A percentile compares a stretch with the other conserved stretches of the same genome.
Evolutionary conservation across 1,140 invertebrate genomes (phyloP).

Genomic region (Drosophila elegans): DNA sequence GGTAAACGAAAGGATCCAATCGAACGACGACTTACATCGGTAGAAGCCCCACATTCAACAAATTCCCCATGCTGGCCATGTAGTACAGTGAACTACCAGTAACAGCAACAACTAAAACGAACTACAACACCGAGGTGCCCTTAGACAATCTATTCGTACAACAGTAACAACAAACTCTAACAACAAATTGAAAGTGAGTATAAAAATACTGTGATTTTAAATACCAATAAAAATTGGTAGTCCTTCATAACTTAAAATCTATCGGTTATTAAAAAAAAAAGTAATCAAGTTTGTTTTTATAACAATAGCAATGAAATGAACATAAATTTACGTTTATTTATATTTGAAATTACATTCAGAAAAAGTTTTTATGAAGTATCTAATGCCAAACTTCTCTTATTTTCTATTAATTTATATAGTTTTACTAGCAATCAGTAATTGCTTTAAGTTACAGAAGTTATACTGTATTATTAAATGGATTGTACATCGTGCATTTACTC

Average conservation of each 20-base stretch:
- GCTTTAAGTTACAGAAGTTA: neutral
- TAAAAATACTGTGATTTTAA: too few species aligned
- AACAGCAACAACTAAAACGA: slow-evolving; percentile 24
- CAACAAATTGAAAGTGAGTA: slow-evolving; percentile 57
- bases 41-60: slow-evolving; percentile 2
- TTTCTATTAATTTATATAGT: neutral
- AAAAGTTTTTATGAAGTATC: too few species aligned
- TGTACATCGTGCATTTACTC: neutral
- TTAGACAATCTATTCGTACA: slow-evolving; percentile 63
- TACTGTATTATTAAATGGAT: neutral
- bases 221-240: too few species aligned
- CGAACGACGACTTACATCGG: slow-evolving; percentile 42
- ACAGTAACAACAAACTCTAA: slow-evolving; percentile 29
- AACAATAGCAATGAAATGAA: too few species aligned
- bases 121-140: slow-evolving; percentile 61
- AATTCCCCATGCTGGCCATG: slow-evolving; percentile 24
- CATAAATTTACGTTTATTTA: too few species aligned
- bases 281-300: too few species aligned
- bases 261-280: too few species aligned
- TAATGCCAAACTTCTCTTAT: neutral
- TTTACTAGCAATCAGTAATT: neutral
- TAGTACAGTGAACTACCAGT: slow-evolving; percentile 28
- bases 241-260: too few species aligned
- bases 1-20: slow-evolving; percentile 7
- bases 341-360: too few species aligned